Percentiles rank a stretch among this genome's conserved stretches.
phyloP scores from a whole-genome alignment of 2,888 invertebrate genomes.

The Prosapia bicincta region DNA sequence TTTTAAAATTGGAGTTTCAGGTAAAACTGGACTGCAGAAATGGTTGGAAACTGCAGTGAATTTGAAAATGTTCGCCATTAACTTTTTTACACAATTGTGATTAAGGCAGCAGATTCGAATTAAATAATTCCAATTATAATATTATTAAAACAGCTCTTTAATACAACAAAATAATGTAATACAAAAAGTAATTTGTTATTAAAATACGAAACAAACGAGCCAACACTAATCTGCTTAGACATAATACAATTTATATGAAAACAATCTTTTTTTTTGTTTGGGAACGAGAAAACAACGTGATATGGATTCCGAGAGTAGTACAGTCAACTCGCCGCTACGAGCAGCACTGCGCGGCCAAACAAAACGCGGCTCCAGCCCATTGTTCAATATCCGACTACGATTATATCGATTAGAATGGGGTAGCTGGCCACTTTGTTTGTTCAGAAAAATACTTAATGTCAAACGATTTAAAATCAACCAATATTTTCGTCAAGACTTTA shows the following conservation, averaged over 20 bases:
- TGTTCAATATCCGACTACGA: background rate
- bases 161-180: too few species aligned
- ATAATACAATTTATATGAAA: background rate
- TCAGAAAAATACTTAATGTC: background rate
- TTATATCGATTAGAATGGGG: conserved; percentile 2
- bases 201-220: too few species aligned
- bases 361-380: background rate
- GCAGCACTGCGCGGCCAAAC: conserved; percentile 2
- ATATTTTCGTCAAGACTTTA: too few species aligned
- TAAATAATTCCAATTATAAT: too few species aligned
- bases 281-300: background rate
- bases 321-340: background rate
- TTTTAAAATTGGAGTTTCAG: too few species aligned
- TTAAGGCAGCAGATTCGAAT: too few species aligned
- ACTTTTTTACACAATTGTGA: too few species aligned
- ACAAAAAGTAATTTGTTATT: too few species aligned
- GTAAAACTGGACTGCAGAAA: too few species aligned
- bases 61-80: too few species aligned
- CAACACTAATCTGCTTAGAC: background rate
- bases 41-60: too few species aligned
- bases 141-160: too few species aligned
- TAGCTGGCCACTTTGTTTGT: background rate
- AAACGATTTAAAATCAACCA: background rate
- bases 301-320: background rate
- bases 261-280: background rate